Percentiles rank a stretch among this genome's conserved stretches.
Conservation (phyloP, 2,888 invertebrate genomes). For the Philopedon plagiatum region DNA sequence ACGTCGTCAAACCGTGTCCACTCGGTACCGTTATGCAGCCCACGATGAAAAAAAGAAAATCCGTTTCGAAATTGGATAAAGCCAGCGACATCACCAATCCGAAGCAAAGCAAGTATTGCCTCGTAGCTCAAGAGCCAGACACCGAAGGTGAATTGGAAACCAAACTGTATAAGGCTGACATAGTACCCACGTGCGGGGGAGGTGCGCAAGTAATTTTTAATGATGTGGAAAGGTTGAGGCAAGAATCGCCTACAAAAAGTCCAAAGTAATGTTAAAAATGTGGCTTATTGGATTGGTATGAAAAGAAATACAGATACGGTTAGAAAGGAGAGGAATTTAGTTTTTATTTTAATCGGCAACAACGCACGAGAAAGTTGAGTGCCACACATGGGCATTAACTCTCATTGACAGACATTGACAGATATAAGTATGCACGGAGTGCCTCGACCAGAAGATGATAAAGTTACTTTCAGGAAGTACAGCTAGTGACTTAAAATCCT, state of each 20-base stretch:
- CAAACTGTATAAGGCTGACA: conserved; percentile 92
- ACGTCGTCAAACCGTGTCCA: conserved; percentile 84
- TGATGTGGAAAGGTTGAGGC: conserved; percentile 91
- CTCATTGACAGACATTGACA: no score
- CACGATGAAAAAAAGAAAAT: conserved; percentile 83
- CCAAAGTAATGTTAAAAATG: background rate
- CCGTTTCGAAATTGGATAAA: conserved; percentile 85
- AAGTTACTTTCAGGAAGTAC: no score
- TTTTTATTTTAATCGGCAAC: no score
- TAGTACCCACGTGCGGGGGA: conserved; percentile 93
- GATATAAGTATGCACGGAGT: no score
- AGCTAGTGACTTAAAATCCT: no score
- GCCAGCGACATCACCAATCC: conserved; percentile 81
- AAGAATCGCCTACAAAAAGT: conserved; percentile 78
- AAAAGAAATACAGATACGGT: background rate
- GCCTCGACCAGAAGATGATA: no score
- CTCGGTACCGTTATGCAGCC: conserved; percentile 93
- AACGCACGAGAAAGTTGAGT: no score
- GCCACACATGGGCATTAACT: no score
- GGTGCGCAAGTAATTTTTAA: conserved; percentile 96
- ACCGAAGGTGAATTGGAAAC: conserved; percentile 95
- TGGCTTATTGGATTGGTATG: no score
- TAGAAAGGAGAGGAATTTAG: no score
- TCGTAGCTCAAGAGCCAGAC: conserved; percentile 93
- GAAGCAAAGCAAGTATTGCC: conserved; percentile 86